These are phyloP conservation scores for Akabosia matsudoensis DNA, from an alignment of 1,140 invertebrate genomes.

Conservation along the genomic window DNA sequence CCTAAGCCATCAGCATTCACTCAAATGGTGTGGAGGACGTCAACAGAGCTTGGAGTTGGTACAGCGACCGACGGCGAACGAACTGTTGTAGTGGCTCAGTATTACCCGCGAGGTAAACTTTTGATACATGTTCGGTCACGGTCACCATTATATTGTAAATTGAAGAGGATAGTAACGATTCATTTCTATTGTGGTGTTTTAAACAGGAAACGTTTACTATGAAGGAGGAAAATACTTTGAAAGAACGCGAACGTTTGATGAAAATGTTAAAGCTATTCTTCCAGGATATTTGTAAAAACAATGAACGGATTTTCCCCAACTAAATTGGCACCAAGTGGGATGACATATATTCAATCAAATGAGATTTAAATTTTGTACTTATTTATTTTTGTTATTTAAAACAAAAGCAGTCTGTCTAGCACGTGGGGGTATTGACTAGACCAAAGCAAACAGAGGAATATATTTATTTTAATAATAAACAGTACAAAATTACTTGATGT, in stretches of 20 bases:
- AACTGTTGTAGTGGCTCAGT: conserved; percentile 3
- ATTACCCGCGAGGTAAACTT: background rate
- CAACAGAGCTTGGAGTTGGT: background rate
- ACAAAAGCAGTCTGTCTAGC: background rate
- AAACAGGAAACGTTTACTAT: background rate
- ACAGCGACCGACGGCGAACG: conserved; percentile 1
- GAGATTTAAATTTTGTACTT: too few relatives aligned
- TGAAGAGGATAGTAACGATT: too few relatives aligned
- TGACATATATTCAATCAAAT: too few relatives aligned
- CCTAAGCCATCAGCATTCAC: background rate
- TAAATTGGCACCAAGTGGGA: too few relatives aligned
- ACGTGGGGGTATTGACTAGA: too few relatives aligned
- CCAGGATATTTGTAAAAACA: conserved; percentile 1
- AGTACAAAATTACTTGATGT: background rate
- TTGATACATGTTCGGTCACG: background rate
- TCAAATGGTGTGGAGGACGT: conserved; percentile 6
- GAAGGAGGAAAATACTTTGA: conserved; percentile 11
- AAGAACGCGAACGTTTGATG: conserved; percentile 22
- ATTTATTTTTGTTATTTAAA: background rate
- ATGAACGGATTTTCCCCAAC: too few relatives aligned
- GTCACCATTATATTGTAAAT: too few relatives aligned
- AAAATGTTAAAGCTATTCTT: conserved; percentile 30
- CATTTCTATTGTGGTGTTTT: background rate
- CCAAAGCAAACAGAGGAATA: too few relatives aligned
- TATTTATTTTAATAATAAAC: background rate